Conservation (phyloP, 1,140 invertebrate genomes). For the Philotrypesis tridentata region DNA sequence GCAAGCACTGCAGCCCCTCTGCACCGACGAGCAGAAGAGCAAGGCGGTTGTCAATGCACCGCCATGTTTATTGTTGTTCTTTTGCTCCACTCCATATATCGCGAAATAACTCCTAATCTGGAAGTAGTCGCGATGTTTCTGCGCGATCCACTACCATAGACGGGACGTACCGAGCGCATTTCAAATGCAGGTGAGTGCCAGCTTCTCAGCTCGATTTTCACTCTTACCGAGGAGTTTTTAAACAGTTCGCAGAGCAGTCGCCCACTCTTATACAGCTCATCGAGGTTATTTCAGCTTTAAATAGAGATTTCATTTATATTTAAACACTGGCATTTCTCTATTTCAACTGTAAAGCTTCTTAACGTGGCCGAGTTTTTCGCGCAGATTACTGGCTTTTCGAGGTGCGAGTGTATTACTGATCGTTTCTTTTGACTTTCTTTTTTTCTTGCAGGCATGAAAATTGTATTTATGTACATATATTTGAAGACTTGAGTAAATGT, state of each 20-base stretch:
- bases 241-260: not conserved
- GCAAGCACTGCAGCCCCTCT: no score
- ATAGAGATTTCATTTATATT: slow-evolving; percentile 6
- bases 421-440: not conserved
- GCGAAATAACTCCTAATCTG: slow-evolving; percentile 48
- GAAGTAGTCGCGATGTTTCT: slow-evolving; percentile 32
- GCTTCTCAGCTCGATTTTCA: not conserved
- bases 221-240: not conserved
- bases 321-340: not conserved
- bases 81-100: slow-evolving; percentile 40
- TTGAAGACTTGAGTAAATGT: slow-evolving; percentile 1
- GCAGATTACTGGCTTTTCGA: no score
- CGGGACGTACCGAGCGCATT: slow-evolving; percentile 14
- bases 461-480: not conserved
- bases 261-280: not conserved
- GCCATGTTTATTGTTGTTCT: slow-evolving; percentile 49
- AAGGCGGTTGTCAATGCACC: not conserved
- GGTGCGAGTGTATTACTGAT: no score
- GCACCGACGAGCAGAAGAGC: not conserved
- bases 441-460: not conserved
- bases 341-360: not conserved
- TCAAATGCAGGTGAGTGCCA: slow-evolving; percentile 24
- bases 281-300: slow-evolving; percentile 25
- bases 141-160: slow-evolving; percentile 42
- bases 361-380: not conserved